Base-by-base conservation (phyloP, 2,888 invertebrate species). In the Chrysodeixis includens region DNA sequence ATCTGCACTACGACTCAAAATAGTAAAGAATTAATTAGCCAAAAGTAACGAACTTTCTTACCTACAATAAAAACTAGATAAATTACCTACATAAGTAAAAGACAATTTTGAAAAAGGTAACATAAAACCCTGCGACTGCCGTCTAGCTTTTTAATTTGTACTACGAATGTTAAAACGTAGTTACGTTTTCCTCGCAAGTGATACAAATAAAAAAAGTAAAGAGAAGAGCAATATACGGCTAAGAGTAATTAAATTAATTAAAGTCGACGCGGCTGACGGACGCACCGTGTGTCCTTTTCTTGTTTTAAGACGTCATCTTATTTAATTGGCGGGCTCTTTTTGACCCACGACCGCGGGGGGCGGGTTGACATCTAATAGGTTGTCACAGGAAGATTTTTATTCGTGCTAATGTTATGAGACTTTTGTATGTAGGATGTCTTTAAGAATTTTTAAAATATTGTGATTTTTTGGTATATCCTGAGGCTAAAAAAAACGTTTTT, bases 241-340 rank as follows among this genome's bases (percentile, higher is more conserved):
- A 74, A 65, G 70, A 74, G 80, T 86, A 85, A 86, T 87, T 86
- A 88, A 90, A 85, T 90, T 88, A 90, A 91, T 91, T 89, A 91
- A 85, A 88, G 76, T 76, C 76, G 79, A 76, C 85, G 82, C 78
- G 78, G 71, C 83, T 81, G 83, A 83, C 82, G 81, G 80, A 78
- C 84, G 81, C 52, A 30, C 20, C 57, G 69, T 74, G 66, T 81
- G 83, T 85, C 79, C 79, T 83, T 80, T 81, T 83, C 81, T 86
- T 85, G 75, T 86, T 89, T 86, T 83, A 85, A 88, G 87, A 84
- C 76, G 83, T 83, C 83, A 83, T 80, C 80, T 79, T 71, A 77
- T 80, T 80, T 75, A 77, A 83, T 79, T 73, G 74, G 54, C 65
- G 59, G 56, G 71, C 62, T 54, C 67, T 62, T 68, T 81, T 71